Percentiles rank a stretch among this genome's conserved stretches.
Evolutionary conservation across 2,113 vertebrate species (phyloP).

Genomic region (Labeo catla): DNA sequence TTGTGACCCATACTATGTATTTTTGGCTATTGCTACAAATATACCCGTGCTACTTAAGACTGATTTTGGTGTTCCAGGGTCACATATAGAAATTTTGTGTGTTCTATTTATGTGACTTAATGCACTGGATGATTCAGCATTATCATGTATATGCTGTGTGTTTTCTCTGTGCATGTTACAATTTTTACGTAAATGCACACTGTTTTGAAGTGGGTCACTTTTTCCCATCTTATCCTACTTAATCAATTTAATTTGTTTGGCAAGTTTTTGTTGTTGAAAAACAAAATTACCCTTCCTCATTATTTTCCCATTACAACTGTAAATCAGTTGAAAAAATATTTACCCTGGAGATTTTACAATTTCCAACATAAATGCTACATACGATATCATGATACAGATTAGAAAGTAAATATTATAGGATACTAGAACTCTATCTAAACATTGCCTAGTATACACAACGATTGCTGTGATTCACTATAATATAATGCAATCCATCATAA

Average conservation of each 20-base stretch:
- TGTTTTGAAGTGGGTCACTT: not conserved
- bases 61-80: too few species aligned
- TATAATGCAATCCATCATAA: not conserved
- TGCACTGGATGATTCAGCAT: not conserved
- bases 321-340: not conserved
- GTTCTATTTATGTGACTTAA: not conserved
- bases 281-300: not conserved
- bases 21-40: too few species aligned
- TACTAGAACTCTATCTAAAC: not conserved
- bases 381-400: not conserved
- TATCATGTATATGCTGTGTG: not conserved
- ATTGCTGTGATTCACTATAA: not conserved
- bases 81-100: not conserved
- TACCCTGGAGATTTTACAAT: not conserved
- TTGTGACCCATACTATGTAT: too few species aligned
- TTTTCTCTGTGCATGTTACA: not conserved
- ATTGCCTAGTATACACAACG: not conserved
- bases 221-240: not conserved
- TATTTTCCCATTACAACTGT: not conserved
- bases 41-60: too few species aligned
- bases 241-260: slow-evolving; percentile 1
- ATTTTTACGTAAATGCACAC: not conserved
- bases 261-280: not conserved
- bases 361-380: not conserved
- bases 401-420: not conserved